A percentile compares a stretch with the other conserved stretches of the same genome.
Evolutionary conservation across 2,888 invertebrate genomes (phyloP).

Genomic region (Iselma pallidipennis): DNA sequence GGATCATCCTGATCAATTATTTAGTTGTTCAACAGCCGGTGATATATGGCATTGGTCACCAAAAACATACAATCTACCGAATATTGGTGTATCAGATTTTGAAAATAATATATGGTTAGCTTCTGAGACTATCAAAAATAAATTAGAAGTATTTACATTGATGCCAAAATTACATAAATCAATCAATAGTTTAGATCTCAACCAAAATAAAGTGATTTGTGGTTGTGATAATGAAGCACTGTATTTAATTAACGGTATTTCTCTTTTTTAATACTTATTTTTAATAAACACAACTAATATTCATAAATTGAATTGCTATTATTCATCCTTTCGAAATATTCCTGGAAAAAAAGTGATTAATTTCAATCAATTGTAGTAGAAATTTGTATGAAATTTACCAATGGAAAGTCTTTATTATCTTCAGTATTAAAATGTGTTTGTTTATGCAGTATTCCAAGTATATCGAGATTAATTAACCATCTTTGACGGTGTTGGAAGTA

Average conservation of each 20-base stretch:
- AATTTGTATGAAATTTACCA: neutral
- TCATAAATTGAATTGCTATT: neutral
- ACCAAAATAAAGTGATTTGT: constrained; percentile 74
- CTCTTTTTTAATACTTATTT: neutral
- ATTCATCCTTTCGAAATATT: neutral
- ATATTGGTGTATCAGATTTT: constrained; percentile 23
- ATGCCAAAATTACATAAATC: constrained; percentile 76
- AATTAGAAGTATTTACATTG: constrained; percentile 73
- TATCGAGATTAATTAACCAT: neutral
- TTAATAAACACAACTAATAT: neutral
- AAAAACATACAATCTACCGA: constrained; percentile 47
- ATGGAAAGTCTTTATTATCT: neutral
- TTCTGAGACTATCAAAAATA: constrained; percentile 68
- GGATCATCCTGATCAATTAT: constrained; percentile 80
- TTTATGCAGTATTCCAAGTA: neutral
- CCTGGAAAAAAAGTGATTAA: constrained; percentile 1
- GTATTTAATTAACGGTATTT: constrained; percentile 74
- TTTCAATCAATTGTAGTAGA: neutral
- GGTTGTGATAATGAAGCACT: constrained; percentile 90
- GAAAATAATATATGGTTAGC: constrained; percentile 67
- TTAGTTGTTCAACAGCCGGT: constrained; percentile 79
- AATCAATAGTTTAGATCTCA: constrained; percentile 81
- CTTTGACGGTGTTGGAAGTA: constrained; percentile 6
- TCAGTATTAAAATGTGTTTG: constrained; percentile 7
- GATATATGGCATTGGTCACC: constrained; percentile 91